These are phyloP conservation scores for Neodiprion fabricii DNA, from an alignment of 1,140 invertebrate genomes.

Conservation along the genomic window DNA sequence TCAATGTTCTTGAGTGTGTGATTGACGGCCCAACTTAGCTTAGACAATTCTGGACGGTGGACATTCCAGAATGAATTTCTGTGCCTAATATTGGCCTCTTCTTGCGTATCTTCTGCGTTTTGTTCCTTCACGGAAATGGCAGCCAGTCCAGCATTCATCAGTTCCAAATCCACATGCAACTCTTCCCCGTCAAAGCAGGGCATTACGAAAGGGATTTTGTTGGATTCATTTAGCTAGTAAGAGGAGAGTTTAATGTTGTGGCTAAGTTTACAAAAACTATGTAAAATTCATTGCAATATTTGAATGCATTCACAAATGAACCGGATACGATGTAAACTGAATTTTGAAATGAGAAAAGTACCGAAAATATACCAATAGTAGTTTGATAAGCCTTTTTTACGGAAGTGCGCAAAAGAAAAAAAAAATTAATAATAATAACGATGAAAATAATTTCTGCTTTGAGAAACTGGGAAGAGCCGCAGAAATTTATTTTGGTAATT, in stretches of 20 bases:
- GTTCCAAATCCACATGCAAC: not conserved
- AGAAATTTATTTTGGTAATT: too few relatives aligned
- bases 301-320: not conserved
- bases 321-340: too few relatives aligned
- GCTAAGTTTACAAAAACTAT: not conserved
- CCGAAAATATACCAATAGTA: too few relatives aligned
- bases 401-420: too few relatives aligned
- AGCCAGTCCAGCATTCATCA: not conserved
- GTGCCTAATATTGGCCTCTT: not conserved
- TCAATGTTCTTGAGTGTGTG: not conserved
- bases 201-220: not conserved
- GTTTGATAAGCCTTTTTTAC: too few relatives aligned
- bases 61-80: conserved; percentile 11
- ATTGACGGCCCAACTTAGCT: not conserved
- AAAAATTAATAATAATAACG: too few relatives aligned
- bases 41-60: conserved; percentile 7
- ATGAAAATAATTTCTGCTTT: too few relatives aligned
- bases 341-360: too few relatives aligned
- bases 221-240: not conserved
- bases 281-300: not conserved
- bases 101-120: not conserved
- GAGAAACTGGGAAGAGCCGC: too few relatives aligned
- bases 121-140: conserved; percentile 9
- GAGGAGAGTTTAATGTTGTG: not conserved
- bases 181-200: conserved; percentile 9